Base-by-base conservation (phyloP, 2,797 vertebrate genomes). In the Acanthurus leucopareius region DNA sequence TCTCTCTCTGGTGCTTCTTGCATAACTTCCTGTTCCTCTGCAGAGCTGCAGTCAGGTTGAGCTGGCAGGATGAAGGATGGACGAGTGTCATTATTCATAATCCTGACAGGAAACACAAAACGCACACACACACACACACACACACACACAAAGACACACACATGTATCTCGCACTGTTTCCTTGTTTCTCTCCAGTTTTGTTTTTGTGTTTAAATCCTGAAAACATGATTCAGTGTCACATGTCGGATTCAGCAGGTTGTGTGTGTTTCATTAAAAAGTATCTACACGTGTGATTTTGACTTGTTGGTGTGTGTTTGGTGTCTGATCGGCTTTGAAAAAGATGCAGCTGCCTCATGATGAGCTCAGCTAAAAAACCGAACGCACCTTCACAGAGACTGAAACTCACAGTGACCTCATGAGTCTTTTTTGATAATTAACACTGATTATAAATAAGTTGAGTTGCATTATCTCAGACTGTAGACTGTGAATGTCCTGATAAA, bases 21-120 rank as follows among this genome's bases (percentile, higher is more conserved):
- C 68, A 19, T 69, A 76, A 79, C 44, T 17, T 82, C 76, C 76
- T 76, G 75, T 71, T 65, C 35, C 42, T 38, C 13, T 65, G 67
- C 11, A 8, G 51, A 59, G 53, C 52, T 45, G 42, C 57, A 32
- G 5, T 49, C 64, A 19, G 62, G 40, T 22, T 48, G 47, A 47
- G 60, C 28, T 70, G 57, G 53, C 69, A 71, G 67, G 67, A 58
- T 10, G 53, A 60, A 40, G 20, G 54, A 44, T 10, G 28, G 66
- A 75, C 28, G 44, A 9, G 51, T 65, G 58, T 59, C 58, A 64
- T 71, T 49, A 73, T 35, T 80, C 58, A 63, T 40, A 53, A 32
- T 66, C 13, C 19, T 22, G 42, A 62, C 17, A 60, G 65, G 51
- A 80, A 80, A 69, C 8, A 38, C n/a, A n/a, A n/a, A n/a, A n/a